Conservation (phyloP, 1,140 invertebrate species). For the Drusus annulatus region DNA sequence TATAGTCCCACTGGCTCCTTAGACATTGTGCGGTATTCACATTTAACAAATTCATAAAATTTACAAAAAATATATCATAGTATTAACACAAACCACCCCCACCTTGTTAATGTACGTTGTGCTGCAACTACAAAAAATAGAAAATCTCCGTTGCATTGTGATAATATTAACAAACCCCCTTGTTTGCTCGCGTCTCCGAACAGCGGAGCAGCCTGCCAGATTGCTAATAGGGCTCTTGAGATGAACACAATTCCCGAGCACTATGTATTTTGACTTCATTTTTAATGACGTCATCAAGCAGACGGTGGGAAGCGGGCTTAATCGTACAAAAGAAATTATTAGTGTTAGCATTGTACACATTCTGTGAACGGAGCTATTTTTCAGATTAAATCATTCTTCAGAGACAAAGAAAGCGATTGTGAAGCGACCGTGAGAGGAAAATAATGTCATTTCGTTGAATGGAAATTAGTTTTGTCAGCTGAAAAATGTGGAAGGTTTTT, state of each 20-base stretch:
- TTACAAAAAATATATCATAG: no score
- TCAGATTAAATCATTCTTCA: no score
- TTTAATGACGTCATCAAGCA: slow-evolving; percentile 37
- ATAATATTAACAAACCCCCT: slow-evolving; percentile 8
- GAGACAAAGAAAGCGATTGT: no score
- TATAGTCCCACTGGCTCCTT: no score
- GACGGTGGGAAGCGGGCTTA: slow-evolving; percentile 12
- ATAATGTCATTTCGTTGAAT: not conserved
- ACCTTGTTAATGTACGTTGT: no score
- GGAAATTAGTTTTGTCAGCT: not conserved
- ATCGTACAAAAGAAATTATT: slow-evolving; percentile 22
- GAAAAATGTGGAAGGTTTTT: not conserved
- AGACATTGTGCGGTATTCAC: no score
- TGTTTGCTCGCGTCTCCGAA: slow-evolving; percentile 4
- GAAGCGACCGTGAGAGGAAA: no score
- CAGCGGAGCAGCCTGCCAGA: not conserved
- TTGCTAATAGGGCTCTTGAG: slow-evolving; percentile 23
- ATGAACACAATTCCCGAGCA: slow-evolving; percentile 7
- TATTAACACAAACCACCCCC: no score
- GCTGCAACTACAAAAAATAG: no score
- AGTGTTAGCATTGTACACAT: slow-evolving; percentile 1
- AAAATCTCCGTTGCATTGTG: no score
- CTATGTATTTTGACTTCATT: slow-evolving; percentile 3
- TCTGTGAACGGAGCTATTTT: not conserved
- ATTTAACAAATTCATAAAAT: no score